Base-by-base conservation (phyloP, 2,797 vertebrate species). In the Acropternis orthonyx region DNA sequence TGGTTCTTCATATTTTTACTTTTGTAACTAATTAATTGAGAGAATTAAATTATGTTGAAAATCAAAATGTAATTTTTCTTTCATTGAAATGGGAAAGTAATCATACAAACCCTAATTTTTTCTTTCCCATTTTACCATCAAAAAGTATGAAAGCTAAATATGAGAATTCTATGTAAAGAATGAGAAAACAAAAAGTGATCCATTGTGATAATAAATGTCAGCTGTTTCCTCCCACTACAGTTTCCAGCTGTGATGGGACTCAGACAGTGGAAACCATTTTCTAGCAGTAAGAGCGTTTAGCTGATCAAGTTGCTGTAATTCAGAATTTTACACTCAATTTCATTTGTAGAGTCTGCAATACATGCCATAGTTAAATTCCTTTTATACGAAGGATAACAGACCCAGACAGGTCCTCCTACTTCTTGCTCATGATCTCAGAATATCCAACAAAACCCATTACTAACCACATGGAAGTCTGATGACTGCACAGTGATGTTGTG, bases 321-420 rank as follows among this genome's bases (percentile, higher is more conserved):
- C 85, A 76, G 59, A 78, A 81, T 85, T 89, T 91, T 82, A 67
- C 66, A 81, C 41, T 86, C 91, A 69, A 8, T 93, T 92, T 92
- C 79, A 89, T 21, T 44, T 66, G 44, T 30, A 69, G 39, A 83
- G 43, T 84, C 66, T 84, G 87, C 76, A 91, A 63, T 68, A 75
- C 2, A 4, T 55, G 28, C 59, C 54, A 72, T 7, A 93, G 58
- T 48, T 86, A 81, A 62, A 22, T 26, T 83, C 48, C 21, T 58
- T 66, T 80, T 69, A 14, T 32, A 89, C 62, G 49, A 80, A 65
- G 17, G 44, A 34, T 43, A 86, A 89, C 28, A 65, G 71, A 49
- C n/a, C 14, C 67, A 54, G 54, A 30, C 28, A 56, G 43, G 51
- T 84, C 32, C 36, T 92, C 83, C 65, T 71, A n/a, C 41, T 83